A percentile compares a stretch with the other conserved stretches of the same genome.
Conservation (phyloP, 2,113 vertebrate species). For the Xiphophorus hellerii region DNA sequence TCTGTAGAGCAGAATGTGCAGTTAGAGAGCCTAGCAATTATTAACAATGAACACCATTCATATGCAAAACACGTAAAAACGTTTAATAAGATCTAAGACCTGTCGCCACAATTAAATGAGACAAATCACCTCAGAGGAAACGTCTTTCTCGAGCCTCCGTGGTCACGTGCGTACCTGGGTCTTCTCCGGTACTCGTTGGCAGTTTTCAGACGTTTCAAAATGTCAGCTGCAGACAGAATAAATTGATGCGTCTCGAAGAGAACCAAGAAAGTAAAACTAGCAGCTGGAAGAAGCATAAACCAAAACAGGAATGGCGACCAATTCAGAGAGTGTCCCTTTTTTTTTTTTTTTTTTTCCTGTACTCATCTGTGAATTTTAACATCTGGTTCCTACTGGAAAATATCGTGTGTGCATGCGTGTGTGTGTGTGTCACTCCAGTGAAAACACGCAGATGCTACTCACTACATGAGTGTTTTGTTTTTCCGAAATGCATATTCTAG, state of each 20-base stretch:
- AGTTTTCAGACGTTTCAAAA: not conserved
- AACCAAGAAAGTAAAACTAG: constrained; percentile 23
- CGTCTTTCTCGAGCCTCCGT: no score
- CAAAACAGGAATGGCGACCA: constrained; percentile 23
- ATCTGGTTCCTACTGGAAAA: constrained; percentile 49
- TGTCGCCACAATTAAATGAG: not conserved
- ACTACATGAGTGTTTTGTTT: constrained; percentile 44
- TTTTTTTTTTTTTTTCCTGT: constrained; percentile 33
- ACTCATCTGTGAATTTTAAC: constrained; percentile 43
- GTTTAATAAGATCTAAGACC: constrained; percentile 24
- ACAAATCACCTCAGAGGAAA: not conserved
- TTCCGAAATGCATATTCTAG: constrained; percentile 51
- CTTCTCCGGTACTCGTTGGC: not conserved
- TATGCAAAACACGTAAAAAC: constrained; percentile 32
- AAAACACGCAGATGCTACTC: constrained; percentile 53
- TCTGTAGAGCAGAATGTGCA: constrained; percentile 35
- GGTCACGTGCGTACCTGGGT: not conserved
- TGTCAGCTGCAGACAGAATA: not conserved
- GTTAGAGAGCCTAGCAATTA: constrained; percentile 20
- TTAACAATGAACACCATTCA: constrained; percentile 40
- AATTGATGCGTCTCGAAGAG: constrained; percentile 6
- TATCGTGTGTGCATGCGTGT: not conserved
- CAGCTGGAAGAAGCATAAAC: constrained; percentile 33
- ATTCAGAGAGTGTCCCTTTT: constrained; percentile 43
- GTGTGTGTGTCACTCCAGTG: constrained; percentile 6